Percentiles rank a stretch among this genome's conserved stretches.
These are phyloP conservation scores for Lamellibrachia columna DNA, from an alignment of 2,888 invertebrate species.

Conservation along the genomic window DNA sequence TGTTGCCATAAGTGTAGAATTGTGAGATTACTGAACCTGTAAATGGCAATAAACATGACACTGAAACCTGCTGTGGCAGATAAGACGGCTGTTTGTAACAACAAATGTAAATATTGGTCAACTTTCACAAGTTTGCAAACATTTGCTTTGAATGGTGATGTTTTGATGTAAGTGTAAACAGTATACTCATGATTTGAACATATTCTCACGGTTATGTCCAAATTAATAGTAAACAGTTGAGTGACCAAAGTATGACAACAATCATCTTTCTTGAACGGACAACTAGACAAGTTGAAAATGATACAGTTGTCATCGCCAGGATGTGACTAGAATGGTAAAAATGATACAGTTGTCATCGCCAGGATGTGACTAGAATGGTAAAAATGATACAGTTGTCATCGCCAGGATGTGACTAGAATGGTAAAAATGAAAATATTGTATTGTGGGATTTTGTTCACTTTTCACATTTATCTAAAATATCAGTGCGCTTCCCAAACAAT, in stretches of 20 bases:
- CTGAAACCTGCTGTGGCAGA: not conserved
- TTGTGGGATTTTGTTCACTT: too few relatives aligned
- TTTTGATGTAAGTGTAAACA: not conserved
- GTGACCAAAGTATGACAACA: not conserved
- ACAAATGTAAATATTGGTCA: constrained; percentile 5
- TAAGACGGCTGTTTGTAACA: not conserved
- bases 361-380: too few relatives aligned
- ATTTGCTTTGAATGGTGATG: not conserved
- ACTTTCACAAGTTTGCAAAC: not conserved
- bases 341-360: too few relatives aligned
- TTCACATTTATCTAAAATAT: too few relatives aligned
- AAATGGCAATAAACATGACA: not conserved
- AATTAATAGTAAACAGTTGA: not conserved
- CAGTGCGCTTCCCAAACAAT: too few relatives aligned
- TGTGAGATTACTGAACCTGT: not conserved
- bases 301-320: too few relatives aligned
- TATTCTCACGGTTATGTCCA: not conserved
- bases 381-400: too few relatives aligned
- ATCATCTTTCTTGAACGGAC: too few relatives aligned
- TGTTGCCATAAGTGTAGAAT: not conserved
- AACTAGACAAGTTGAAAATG: too few relatives aligned
- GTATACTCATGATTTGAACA: not conserved
- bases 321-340: too few relatives aligned
- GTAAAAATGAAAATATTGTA: too few relatives aligned
- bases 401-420: too few relatives aligned